Base-by-base conservation (phyloP, 1,140 invertebrate species). In the Wiebesia pumilae region DNA sequence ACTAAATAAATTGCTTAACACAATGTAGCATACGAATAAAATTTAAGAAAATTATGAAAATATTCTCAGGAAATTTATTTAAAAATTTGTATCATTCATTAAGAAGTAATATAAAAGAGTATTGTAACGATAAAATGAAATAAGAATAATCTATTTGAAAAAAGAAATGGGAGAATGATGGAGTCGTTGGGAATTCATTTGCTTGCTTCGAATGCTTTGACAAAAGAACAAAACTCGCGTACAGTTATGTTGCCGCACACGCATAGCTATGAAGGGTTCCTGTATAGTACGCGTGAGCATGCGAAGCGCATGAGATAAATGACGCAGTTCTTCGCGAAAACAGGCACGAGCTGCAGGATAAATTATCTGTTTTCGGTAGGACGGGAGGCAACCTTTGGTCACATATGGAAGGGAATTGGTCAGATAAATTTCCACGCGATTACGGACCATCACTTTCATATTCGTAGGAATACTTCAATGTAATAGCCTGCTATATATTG, bases 391-490 rank as follows among this genome's bases (percentile, higher is more conserved):
- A 84, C 73, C 73, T 82, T 88, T 87, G 89, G 83, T 88, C 89
- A n/a, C n/a, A 88, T 73, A 87, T 87, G 83, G 87, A 82, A 88
- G 84, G 87, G 83, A 89, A 81, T 85, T 88, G 90, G 88, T 90
- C 90, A 89, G 89, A 92, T 92, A 91, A 92, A 92, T 92, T 92
- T 89, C 79, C 87, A 90, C 88, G 21, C 90, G 91, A 91, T 92
- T 92, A 92, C 89, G 88, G 82, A 84, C 89, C 88, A 91, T 91
- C 91, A 91, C 90, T 92, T 92, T 91, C 90, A 91, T 92, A 92
- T 92, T 92, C 90, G 33, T 38, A 88, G 89, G 89, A 90, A 92
- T 91, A 90, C 88, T 89, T 91, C 90, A 91, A 89, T 89, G 85
- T 89, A 91, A 90, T 90, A 87, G 89, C 87, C 88, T 78, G 58